phyloP scores from a whole-genome alignment of 2,797 vertebrate genomes.

The Triplophysa yarkandensis region DNA sequence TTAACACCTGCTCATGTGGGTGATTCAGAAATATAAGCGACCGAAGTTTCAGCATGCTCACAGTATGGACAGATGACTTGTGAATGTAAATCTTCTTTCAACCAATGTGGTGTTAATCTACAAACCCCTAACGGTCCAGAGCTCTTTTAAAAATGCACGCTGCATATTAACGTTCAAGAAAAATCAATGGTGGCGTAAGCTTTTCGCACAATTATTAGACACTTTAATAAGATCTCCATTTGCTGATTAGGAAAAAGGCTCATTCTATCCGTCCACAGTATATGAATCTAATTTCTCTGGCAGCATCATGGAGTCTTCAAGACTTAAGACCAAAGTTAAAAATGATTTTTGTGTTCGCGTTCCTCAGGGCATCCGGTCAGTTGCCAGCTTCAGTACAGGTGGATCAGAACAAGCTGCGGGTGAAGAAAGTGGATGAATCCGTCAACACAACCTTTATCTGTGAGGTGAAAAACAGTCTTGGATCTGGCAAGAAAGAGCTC shows the following conservation, averaged over 20 bases:
- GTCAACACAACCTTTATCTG: slow-evolving; percentile 77
- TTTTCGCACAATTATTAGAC: background rate
- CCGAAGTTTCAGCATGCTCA: background rate
- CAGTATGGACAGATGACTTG: background rate
- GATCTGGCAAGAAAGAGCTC: slow-evolving; percentile 61
- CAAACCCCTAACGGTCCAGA: background rate
- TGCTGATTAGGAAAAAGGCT: background rate
- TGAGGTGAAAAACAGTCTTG: slow-evolving; percentile 71
- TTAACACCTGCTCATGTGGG: background rate
- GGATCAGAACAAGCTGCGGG: slow-evolving; percentile 61
- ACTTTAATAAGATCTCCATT: background rate
- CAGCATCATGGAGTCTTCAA: background rate
- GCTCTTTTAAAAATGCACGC: background rate
- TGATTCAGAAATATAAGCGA: background rate
- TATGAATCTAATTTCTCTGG: background rate
- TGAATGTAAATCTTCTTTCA: background rate
- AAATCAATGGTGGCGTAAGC: background rate
- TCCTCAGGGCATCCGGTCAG: slow-evolving; percentile 60
- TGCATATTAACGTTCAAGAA: background rate
- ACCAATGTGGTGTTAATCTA: background rate
- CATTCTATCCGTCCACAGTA: background rate
- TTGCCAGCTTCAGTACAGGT: slow-evolving; percentile 63
- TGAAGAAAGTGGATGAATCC: slow-evolving; percentile 67
- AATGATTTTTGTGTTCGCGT: background rate
- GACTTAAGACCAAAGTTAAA: too few species aligned